These are phyloP conservation scores for Gari tellinella DNA, from an alignment of 2,888 invertebrate genomes.

Conservation along the genomic window DNA sequence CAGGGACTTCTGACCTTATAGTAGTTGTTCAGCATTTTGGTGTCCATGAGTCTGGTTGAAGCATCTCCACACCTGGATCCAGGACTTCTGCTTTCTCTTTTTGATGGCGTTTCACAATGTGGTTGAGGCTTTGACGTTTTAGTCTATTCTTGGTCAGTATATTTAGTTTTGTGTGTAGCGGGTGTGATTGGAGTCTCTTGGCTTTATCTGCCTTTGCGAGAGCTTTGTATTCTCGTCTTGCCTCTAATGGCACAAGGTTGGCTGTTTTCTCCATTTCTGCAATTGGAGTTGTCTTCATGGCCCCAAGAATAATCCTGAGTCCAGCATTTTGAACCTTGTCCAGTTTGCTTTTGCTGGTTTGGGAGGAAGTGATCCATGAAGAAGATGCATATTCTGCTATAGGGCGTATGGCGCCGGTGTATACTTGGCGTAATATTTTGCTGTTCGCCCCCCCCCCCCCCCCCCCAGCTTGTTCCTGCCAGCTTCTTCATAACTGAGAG, in stretches of 20 bases:
- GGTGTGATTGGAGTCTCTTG: not conserved
- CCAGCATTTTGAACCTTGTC: conserved; percentile 4
- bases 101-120: not conserved
- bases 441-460: not conserved
- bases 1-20: too few species aligned
- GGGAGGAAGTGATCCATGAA: conserved; percentile 1
- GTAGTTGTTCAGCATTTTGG: too few species aligned
- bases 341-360: not conserved
- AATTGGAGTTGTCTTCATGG: conserved; percentile 20
- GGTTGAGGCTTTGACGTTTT: conserved; percentile 2
- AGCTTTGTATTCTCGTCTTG: too few species aligned
- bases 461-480: too few species aligned
- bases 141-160: not conserved
- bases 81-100: not conserved
- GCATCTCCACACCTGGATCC: too few species aligned
- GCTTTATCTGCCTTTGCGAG: not conserved
- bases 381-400: not conserved
- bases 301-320: conserved; percentile 6
- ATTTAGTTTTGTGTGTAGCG: conserved; percentile 6
- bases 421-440: conserved; percentile 1
- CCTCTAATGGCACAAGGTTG: conserved; percentile 2
- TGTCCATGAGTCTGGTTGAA: too few species aligned
- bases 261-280: conserved; percentile 17
- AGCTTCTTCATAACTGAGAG: too few species aligned
- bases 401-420: too few species aligned